A percentile compares a stretch with the other conserved stretches of the same genome.
phyloP scores from a whole-genome alignment of 2,797 vertebrate species.

The Pantherophis vulpinus region DNA sequence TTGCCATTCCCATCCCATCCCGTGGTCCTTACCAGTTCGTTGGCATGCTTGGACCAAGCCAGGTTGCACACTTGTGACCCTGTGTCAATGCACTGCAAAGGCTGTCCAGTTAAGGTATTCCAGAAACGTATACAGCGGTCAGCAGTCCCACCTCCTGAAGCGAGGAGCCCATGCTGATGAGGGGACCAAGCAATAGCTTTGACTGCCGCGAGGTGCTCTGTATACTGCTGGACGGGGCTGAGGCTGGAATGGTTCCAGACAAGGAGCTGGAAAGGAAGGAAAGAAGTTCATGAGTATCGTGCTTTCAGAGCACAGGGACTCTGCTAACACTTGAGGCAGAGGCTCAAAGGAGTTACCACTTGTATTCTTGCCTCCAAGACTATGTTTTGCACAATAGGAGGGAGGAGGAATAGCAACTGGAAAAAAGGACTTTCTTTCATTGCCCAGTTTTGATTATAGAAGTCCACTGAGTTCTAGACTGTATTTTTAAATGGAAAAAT shows the following conservation, averaged over 20 bases:
- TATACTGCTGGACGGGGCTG: slow-evolving; percentile 95
- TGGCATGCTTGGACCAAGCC: slow-evolving; percentile 98
- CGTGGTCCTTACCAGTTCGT: slow-evolving; percentile 84
- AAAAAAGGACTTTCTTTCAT: not conserved
- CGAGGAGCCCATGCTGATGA: slow-evolving; percentile 93
- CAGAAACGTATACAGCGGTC: slow-evolving; percentile 99
- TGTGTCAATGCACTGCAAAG: slow-evolving; percentile 94
- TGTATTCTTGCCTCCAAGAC: not conserved
- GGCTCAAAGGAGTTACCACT: not conserved
- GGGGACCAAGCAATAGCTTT: slow-evolving; percentile 99
- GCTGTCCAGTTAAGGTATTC: slow-evolving; percentile 97
- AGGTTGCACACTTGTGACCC: slow-evolving; percentile 98
- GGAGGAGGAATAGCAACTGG: not conserved
- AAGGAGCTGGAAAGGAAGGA: slow-evolving; percentile 76
- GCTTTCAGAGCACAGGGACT: not conserved
- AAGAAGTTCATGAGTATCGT: rapidly evolving
- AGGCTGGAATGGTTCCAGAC: slow-evolving; percentile 98
- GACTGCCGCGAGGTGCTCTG: slow-evolving; percentile 94
- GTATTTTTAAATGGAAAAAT: not conserved
- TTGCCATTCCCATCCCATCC: not conserved
- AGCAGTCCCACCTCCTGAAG: slow-evolving; percentile 91
- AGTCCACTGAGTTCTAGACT: not conserved
- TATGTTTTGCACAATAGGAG: not conserved
- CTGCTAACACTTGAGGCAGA: not conserved
- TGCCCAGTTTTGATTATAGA: not conserved